A percentile compares a stretch with the other conserved stretches of the same genome.
These are phyloP conservation scores for Scatophagus argus DNA, from an alignment of 2,113 vertebrate genomes.

Conservation along the genomic window DNA sequence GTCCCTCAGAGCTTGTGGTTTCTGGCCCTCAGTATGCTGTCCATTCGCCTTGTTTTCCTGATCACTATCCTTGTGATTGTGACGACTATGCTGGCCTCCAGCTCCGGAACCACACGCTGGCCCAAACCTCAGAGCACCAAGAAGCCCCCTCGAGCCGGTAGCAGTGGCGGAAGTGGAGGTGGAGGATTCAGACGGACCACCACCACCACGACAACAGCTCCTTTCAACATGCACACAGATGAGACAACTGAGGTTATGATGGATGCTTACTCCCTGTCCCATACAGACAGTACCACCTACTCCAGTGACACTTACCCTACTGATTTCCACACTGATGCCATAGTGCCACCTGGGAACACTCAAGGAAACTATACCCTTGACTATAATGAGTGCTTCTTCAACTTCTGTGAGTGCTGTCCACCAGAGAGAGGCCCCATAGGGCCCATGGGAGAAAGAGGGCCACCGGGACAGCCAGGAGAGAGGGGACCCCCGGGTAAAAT, in stretches of 20 bases:
- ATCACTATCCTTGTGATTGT: constrained; percentile 56
- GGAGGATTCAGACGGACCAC: constrained; percentile 58
- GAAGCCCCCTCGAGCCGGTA: constrained; percentile 78
- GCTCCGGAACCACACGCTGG: constrained; percentile 85
- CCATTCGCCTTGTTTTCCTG: constrained; percentile 65
- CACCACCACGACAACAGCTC: constrained; percentile 61
- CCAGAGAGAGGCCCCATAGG: constrained; percentile 82
- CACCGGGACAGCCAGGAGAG: constrained; percentile 81
- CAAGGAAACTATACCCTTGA: constrained; percentile 88
- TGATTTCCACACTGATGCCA: constrained; percentile 76
- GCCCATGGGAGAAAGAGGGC: constrained; percentile 83
- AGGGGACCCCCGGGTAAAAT: constrained; percentile 85
- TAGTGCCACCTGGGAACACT: constrained; percentile 74
- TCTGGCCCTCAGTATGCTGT: constrained; percentile 54
- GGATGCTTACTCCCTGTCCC: constrained; percentile 65
- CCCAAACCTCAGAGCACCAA: constrained; percentile 85
- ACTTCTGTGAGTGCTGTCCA: constrained; percentile 93
- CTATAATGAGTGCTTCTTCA: constrained; percentile 90
- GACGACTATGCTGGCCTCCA: constrained; percentile 30
- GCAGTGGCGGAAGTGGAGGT: constrained; percentile 28
- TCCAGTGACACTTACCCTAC: constrained; percentile 71
- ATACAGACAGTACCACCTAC: constrained; percentile 72
- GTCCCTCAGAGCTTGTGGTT: constrained; percentile 26
- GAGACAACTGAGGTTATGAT: constrained; percentile 74
- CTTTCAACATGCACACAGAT: constrained; percentile 64